Percentiles rank a stretch among this genome's conserved stretches.
Conservation (phyloP, 2,888 invertebrate genomes). For the Allacma fusca region DNA sequence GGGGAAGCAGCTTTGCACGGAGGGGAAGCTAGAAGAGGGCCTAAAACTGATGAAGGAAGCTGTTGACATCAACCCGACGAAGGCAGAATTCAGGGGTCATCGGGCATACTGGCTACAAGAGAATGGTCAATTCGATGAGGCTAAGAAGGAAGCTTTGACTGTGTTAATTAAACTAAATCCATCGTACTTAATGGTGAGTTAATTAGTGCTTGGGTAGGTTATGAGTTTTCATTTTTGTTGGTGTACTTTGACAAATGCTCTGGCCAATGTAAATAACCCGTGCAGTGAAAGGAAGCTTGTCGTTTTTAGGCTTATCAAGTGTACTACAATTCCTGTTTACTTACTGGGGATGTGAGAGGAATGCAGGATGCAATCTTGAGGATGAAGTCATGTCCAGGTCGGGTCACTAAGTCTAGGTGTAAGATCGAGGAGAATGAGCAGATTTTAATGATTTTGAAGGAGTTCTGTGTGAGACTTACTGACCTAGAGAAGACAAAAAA, state of each 20-base stretch:
- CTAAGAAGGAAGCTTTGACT: background rate
- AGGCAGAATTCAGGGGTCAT: background rate
- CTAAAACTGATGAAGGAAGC: background rate
- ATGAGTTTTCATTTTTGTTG: background rate
- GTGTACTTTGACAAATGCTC: no score
- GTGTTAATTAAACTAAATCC: background rate
- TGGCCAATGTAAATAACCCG: no score
- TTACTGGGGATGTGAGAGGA: background rate
- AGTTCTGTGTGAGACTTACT: background rate
- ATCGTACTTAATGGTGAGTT: background rate
- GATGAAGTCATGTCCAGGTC: background rate
- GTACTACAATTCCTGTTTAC: background rate
- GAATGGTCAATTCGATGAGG: background rate
- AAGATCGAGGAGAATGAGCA: background rate
- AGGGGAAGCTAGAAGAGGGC: background rate
- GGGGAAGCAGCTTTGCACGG: background rate
- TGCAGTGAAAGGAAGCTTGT: no score
- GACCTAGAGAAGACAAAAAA: background rate
- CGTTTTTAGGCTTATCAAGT: conserved; percentile 7
- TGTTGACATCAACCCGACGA: background rate
- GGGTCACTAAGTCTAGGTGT: background rate
- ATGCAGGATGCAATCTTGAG: background rate
- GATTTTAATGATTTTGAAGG: background rate
- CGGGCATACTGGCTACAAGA: background rate
- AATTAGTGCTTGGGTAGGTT: no score